These are phyloP conservation scores for Alosa alosa DNA, from an alignment of 2,113 vertebrate genomes.

Conservation along the genomic window DNA sequence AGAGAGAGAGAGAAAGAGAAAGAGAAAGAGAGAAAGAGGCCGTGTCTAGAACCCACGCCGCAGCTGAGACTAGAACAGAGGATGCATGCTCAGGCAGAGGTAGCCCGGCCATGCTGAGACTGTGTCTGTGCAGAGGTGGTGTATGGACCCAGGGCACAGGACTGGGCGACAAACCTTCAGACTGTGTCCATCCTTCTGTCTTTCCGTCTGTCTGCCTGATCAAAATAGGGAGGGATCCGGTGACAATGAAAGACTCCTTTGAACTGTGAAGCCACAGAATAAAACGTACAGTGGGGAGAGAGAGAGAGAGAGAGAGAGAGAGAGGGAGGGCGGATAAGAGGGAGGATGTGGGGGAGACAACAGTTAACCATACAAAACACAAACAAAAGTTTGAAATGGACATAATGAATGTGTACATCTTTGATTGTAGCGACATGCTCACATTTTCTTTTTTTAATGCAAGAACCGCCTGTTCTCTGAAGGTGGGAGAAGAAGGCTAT, in stretches of 20 bases:
- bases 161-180: neutral
- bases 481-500: neutral
- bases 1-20: too few relatives aligned
- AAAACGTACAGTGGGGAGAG: constrained; percentile 37
- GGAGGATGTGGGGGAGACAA: neutral
- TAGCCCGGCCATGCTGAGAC: neutral
- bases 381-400: constrained; percentile 4
- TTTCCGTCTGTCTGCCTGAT: neutral
- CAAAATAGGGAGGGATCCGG: neutral
- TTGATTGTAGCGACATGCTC: neutral
- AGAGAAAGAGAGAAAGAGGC: too few relatives aligned
- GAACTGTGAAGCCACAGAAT: constrained; percentile 57
- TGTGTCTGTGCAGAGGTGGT: neutral
- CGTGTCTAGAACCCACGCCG: too few relatives aligned
- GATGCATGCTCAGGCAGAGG: neutral
- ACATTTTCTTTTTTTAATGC: neutral
- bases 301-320: neutral
- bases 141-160: neutral
- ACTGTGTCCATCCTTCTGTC: neutral
- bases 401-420: constrained; percentile 18
- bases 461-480: neutral
- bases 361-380: neutral
- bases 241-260: constrained; percentile 29
- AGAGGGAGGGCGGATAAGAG: neutral
- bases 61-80: too few relatives aligned